Evolutionary conservation across 2,113 vertebrate species (phyloP).

Genomic region (Brienomyrus longianalis): DNA sequence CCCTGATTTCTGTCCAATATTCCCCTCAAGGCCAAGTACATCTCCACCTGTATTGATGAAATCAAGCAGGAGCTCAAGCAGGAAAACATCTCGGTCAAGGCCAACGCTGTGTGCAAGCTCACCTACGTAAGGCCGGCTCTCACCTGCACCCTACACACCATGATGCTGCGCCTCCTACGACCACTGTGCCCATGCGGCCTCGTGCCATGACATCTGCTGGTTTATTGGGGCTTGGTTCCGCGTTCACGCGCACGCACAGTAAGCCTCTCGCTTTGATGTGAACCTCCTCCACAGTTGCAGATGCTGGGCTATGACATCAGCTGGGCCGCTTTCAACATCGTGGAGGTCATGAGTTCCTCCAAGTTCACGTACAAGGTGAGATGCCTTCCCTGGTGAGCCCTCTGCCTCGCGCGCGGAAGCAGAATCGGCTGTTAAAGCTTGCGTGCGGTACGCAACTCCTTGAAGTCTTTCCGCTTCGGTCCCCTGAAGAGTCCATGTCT

Average conservation of each 20-base stretch:
- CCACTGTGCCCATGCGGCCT: background rate
- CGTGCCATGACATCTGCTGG: background rate
- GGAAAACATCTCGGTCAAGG: slow-evolving; percentile 96
- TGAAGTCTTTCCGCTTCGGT: background rate
- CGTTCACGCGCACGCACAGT: background rate
- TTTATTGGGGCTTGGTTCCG: background rate
- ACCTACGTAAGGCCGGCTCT: slow-evolving; percentile 77
- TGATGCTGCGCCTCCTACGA: background rate
- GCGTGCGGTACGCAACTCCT: background rate
- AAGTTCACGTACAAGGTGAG: slow-evolving; percentile 97
- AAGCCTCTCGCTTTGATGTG: background rate
- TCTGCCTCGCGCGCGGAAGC: background rate
- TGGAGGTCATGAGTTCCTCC: slow-evolving; percentile 98
- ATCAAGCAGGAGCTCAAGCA: slow-evolving; percentile 99
- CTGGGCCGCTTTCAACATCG: slow-evolving; percentile 98
- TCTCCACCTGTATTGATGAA: slow-evolving; percentile 97
- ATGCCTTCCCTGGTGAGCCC: background rate
- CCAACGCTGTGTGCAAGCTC: slow-evolving; percentile 95
- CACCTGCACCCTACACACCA: background rate
- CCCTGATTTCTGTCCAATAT: background rate
- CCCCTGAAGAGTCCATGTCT: background rate
- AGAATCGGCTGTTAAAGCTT: background rate
- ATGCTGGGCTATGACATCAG: slow-evolving; percentile 98
- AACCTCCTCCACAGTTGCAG: slow-evolving; percentile 70
- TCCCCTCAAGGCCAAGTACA: slow-evolving; percentile 84